Percentiles rank a stretch among this genome's conserved stretches.
phyloP scores from a whole-genome alignment of 2,888 invertebrate species.

The Heliconius sara region DNA sequence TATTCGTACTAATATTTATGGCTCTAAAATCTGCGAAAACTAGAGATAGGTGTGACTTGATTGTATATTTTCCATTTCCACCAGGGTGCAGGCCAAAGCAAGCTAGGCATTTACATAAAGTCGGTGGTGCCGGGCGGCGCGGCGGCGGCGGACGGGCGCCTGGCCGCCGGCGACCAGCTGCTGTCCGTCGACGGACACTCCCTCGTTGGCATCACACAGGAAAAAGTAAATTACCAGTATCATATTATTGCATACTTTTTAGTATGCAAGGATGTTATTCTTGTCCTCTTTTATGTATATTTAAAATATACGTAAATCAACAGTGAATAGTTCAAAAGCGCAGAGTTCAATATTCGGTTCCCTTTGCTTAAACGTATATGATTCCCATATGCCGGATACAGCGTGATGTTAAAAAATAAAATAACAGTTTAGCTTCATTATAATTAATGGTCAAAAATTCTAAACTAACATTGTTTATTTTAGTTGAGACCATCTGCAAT shows the following conservation, averaged over 20 bases:
- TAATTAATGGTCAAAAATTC: no score
- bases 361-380: no score
- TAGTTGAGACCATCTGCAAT: no score
- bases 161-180: constrained; percentile 98
- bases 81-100: constrained; percentile 82
- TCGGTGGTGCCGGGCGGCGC: constrained; percentile 98
- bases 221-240: constrained; percentile 79
- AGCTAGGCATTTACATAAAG: constrained; percentile 98
- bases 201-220: constrained; percentile 92
- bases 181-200: constrained; percentile 98
- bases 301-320: background rate
- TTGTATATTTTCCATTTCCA: background rate
- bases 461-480: no score
- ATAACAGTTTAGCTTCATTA: background rate
- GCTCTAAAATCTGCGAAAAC: background rate
- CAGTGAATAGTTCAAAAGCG: no score
- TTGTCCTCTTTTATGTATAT: background rate
- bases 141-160: constrained; percentile 95
- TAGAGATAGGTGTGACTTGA: background rate
- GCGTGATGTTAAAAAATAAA: no score
- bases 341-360: no score
- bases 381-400: no score
- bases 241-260: background rate
- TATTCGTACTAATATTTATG: background rate
- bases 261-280: background rate